These are phyloP conservation scores for Ceriagrion tenellum DNA, from an alignment of 2,888 invertebrate genomes.

Conservation along the genomic window DNA sequence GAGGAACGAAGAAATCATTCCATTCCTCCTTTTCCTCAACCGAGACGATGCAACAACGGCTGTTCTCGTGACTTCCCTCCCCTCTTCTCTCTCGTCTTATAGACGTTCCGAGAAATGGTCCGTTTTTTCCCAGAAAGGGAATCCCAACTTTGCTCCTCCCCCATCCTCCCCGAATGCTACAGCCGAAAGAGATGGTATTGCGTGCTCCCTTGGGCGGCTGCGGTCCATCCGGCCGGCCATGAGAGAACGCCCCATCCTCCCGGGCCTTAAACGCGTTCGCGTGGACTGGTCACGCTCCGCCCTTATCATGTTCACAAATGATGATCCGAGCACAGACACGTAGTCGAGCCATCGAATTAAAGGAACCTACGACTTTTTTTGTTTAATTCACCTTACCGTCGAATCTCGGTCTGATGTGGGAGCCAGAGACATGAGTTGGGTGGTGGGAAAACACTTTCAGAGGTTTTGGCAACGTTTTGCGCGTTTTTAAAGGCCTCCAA, in stretches of 20 bases:
- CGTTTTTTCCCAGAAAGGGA: constrained; percentile 50
- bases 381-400: not conserved
- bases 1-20: not conserved
- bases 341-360: not conserved
- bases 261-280: not conserved
- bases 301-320: constrained; percentile 14
- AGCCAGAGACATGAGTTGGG: too few species aligned
- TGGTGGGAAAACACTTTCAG: not conserved
- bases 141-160: not conserved
- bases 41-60: not conserved
- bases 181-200: not conserved
- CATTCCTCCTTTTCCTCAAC: not conserved
- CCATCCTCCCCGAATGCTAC: not conserved
- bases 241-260: not conserved
- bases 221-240: not conserved
- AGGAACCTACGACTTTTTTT: not conserved
- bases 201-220: not conserved
- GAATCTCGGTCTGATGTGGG: not conserved
- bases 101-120: constrained; percentile 45
- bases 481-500: not conserved
- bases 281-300: not conserved
- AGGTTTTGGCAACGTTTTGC: not conserved
- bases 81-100: not conserved
- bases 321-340: constrained; percentile 4
- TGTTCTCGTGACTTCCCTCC: not conserved